These are phyloP conservation scores for Anseranas semipalmata DNA, from an alignment of 2,113 vertebrate species.

Conservation along the genomic window DNA sequence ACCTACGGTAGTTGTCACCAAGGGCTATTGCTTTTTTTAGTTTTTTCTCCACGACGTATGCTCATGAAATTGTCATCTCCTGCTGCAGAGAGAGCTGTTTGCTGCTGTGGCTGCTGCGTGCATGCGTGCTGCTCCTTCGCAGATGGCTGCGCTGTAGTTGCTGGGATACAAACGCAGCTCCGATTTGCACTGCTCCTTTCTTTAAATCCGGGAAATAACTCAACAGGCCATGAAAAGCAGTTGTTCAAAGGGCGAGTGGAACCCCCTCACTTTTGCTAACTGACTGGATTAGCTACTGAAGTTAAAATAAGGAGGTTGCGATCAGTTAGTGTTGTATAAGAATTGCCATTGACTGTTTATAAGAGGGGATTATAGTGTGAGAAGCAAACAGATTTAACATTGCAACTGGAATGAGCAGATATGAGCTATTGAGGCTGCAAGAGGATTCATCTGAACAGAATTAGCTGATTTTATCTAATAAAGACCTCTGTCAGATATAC, in stretches of 20 bases:
- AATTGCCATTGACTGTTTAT: neutral
- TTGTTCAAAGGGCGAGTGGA: neutral
- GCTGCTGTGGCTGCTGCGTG: neutral
- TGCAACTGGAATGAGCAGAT: neutral
- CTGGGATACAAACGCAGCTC: neutral
- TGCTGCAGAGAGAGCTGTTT: neutral
- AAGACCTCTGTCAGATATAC: neutral
- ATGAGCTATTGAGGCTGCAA: neutral
- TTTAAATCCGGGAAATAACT: neutral
- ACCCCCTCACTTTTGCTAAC: neutral
- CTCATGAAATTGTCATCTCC: neutral
- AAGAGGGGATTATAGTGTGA: neutral
- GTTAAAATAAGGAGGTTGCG: neutral
- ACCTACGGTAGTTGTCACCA: rapidly evolving
- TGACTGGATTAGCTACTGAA: neutral
- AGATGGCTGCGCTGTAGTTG: neutral
- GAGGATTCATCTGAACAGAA: neutral
- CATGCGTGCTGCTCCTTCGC: neutral
- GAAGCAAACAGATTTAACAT: neutral
- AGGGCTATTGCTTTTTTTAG: neutral
- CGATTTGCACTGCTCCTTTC: neutral
- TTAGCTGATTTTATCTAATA: neutral
- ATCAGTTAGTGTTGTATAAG: neutral
- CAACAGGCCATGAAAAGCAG: rapidly evolving
- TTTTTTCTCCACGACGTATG: neutral